Evolutionary conservation across 2,797 vertebrate genomes (phyloP), one percentile per base, ranked within the genome.

Genomic region (Arrhamphus sclerolepis): DNA sequence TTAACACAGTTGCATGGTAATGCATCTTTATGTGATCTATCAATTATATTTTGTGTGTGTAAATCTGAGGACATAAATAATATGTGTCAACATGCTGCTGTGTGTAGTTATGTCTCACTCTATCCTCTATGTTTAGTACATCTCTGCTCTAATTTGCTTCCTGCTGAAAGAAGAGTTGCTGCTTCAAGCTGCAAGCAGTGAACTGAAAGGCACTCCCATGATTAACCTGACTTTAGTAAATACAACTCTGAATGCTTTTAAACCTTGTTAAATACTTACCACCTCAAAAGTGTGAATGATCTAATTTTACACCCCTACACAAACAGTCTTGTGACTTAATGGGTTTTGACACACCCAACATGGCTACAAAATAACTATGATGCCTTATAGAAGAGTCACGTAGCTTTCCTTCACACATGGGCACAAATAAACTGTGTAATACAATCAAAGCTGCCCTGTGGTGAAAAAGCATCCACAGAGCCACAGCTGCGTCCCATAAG

Each of bases 271-370:
- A 71, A 65, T n/a, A 42, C 42, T 49, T 48, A 38, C 46, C 44
- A 43, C 61, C 56, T 75, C 51, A 53, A 62, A 64, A 61, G 38
- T 52, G 28, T 62, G 28, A 58, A n/a, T 14, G 20, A 72, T 75
- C 47, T 48, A 61, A 66, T 81, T 72, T 65, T 70, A 62, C 22
- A 62, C 10, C 38, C 41, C 21, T 40, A 9, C 44, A 29, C 19
- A 41, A 46, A 47, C 28, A 28, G 43, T 51, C 0, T 3, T 39
- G 20, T 78, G 82, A 88, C 53, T 57, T 83, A 58, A 90, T 62
- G 41, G 70, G 63, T 70, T 72, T 19, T 81, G 89, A 89, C 88
- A 86, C 75, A 63, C 67, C 78, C 82, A 85, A 87, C 85, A 85
- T 86, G 86, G 73, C 80, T 29, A 67, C 70, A 83, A 87, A 87